These are phyloP conservation scores for Scolopax bukidnonensis DNA, from an alignment of 2,797 vertebrate species.

Conservation along the genomic window DNA sequence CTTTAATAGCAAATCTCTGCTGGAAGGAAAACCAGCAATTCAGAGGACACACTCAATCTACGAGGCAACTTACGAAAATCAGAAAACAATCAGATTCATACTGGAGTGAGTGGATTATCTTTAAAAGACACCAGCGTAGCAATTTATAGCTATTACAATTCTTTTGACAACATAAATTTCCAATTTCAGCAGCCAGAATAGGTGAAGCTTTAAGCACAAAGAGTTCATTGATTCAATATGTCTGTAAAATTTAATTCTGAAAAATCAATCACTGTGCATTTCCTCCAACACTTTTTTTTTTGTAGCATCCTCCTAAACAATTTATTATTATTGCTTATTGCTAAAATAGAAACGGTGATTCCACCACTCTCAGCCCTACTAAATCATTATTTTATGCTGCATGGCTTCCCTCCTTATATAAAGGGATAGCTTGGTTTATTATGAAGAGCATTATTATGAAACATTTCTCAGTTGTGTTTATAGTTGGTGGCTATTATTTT, in stretches of 20 bases:
- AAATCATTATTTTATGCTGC: not conserved
- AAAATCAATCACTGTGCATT: slow-evolving; percentile 61
- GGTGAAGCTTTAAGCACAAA: slow-evolving; percentile 44
- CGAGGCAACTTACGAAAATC: not conserved
- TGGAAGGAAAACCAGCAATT: slow-evolving; percentile 22
- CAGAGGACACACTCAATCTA: not conserved
- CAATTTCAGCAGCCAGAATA: slow-evolving; percentile 11
- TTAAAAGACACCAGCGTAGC: not conserved
- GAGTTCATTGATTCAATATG: slow-evolving; percentile 53
- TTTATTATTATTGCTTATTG: slow-evolving; percentile 53
- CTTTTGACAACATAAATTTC: slow-evolving; percentile 35
- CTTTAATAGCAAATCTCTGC: slow-evolving; percentile 4
- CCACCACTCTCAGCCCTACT: not conserved
- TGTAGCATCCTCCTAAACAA: slow-evolving; percentile 44
- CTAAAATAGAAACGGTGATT: slow-evolving; percentile 55
- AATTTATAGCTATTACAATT: slow-evolving; percentile 26
- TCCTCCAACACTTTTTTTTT: slow-evolving; percentile 53
- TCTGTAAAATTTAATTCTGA: slow-evolving; percentile 52
- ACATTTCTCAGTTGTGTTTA: not conserved
- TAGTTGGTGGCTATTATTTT: not conserved
- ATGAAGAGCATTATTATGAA: not conserved
- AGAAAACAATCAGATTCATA: not conserved
- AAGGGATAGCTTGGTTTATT: not conserved
- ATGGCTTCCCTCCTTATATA: not conserved
- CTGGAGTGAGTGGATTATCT: slow-evolving; percentile 16